Evolutionary conservation across 2,888 invertebrate species (phyloP), one percentile per base, ranked within the genome.

Genomic region (Omphaloscelis lunosa): DNA sequence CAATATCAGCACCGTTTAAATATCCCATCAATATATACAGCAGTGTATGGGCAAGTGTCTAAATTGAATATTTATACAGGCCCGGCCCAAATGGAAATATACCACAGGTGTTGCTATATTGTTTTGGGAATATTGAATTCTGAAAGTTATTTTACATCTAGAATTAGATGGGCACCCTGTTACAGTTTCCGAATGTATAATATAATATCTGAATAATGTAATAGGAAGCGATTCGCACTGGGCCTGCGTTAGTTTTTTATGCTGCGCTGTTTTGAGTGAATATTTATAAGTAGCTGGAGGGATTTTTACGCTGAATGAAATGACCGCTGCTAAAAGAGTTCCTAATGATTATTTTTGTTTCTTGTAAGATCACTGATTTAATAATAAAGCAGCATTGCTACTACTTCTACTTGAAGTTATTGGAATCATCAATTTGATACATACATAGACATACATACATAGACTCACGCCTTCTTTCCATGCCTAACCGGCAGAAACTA

Each of bases 71-170:
- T 93, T 93, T 93, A 94, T 93, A 92, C 91, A 88, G 87, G 89
- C 85, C 88, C 88, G 83, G 85, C 87, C 83, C 79, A 67, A 86
- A 89, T 88, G 87, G 84, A 86, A 89, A 87, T 86, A 81, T 73
- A 82, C 34, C 89, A 83, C 94, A 93, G 93, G 93, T 94, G 94
- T 92, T 92, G 89, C 91, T 87, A 92, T 93, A 93, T 93, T 94
- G 94, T 94, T 94, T 93, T 90, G 91, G 91, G 92, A 91, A 94
- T 94, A 94, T 94, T 94, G 94, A 94, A 94, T 94, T 93, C 92
- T 87, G 89, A 91, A 90, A 93, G 90, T 94, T 94, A 93, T 93
- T 93, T 94, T 93, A 93, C 93, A 93, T 92, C 90, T 90, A 87
- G 92, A 92, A 94, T 93, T 93, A 93, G 93, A 92, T 91, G 90